phyloP scores from a whole-genome alignment of 2,888 invertebrate species.

The Phaonia tiefii region DNA sequence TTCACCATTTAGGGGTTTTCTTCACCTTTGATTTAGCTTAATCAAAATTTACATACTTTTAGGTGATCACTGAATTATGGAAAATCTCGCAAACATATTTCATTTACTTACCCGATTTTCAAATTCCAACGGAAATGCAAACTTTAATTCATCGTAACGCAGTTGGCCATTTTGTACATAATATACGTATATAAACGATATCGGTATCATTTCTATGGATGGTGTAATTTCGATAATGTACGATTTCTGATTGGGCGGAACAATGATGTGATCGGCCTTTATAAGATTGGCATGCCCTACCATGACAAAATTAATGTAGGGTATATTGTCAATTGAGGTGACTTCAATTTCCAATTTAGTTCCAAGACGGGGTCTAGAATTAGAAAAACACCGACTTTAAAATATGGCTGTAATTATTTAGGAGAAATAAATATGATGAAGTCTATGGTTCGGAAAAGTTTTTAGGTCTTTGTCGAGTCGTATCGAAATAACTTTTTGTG shows the following conservation, averaged over 20 bases:
- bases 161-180: constrained; percentile 24
- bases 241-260: constrained; percentile 31
- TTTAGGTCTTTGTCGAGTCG: too few relatives aligned
- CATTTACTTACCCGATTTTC: constrained; percentile 60
- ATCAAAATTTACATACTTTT: neutral
- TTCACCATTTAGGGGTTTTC: too few relatives aligned
- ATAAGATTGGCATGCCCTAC: constrained; percentile 47
- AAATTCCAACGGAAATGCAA: constrained; percentile 33
- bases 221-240: constrained; percentile 28
- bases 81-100: neutral
- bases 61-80: too few relatives aligned
- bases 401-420: too few relatives aligned
- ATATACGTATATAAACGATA: constrained; percentile 33
- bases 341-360: constrained; percentile 20
- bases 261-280: neutral
- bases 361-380: constrained; percentile 36
- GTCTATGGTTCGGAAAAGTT: too few relatives aligned
- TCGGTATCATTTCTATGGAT: constrained; percentile 46
- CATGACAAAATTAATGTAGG: constrained; percentile 20
- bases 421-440: too few relatives aligned
- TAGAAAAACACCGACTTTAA: too few relatives aligned
- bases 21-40: too few relatives aligned
- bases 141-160: constrained; percentile 1
- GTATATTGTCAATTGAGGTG: constrained; percentile 27
- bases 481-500: too few relatives aligned